A percentile compares a stretch with the other conserved stretches of the same genome.
These are phyloP conservation scores for Choristoneura rosaceana DNA, from an alignment of 2,888 invertebrate genomes.

Conservation along the genomic window DNA sequence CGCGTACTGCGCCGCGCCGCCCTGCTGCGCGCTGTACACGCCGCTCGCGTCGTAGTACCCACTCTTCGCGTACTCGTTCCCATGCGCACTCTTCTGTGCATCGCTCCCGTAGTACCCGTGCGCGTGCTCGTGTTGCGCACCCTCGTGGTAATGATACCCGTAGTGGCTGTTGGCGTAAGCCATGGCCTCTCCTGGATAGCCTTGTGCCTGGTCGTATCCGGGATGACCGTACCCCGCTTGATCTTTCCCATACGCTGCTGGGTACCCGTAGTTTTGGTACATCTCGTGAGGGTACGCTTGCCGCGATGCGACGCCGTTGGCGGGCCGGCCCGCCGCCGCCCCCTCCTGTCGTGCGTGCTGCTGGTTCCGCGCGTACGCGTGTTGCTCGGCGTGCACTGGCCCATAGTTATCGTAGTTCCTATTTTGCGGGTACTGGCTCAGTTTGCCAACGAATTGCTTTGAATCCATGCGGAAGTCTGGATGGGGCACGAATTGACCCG, in stretches of 20 bases:
- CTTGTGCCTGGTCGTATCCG: slow-evolving; percentile 82
- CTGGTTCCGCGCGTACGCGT: slow-evolving; percentile 77
- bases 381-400: slow-evolving; percentile 74
- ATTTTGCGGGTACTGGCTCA: slow-evolving; percentile 78
- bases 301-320: slow-evolving; percentile 73
- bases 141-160: slow-evolving; percentile 82
- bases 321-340: slow-evolving; percentile 67
- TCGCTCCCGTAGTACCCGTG: slow-evolving; percentile 78
- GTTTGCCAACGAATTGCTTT: slow-evolving; percentile 79
- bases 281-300: slow-evolving; percentile 80
- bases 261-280: slow-evolving; percentile 82
- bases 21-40: slow-evolving; percentile 70
- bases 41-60: slow-evolving; percentile 76
- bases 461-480: slow-evolving; percentile 83
- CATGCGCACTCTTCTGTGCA: slow-evolving; percentile 81
- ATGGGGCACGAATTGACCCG: slow-evolving; percentile 80
- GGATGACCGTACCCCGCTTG: slow-evolving; percentile 85
- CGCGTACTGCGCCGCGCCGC: slow-evolving; percentile 69
- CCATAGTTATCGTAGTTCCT: slow-evolving; percentile 73
- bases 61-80: slow-evolving; percentile 82
- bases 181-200: slow-evolving; percentile 76
- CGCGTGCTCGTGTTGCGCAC: slow-evolving; percentile 71
- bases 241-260: slow-evolving; percentile 80
- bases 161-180: slow-evolving; percentile 79
- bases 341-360: slow-evolving; percentile 71